Conservation (phyloP, 2,888 invertebrate species). For the Myathropa florea region DNA sequence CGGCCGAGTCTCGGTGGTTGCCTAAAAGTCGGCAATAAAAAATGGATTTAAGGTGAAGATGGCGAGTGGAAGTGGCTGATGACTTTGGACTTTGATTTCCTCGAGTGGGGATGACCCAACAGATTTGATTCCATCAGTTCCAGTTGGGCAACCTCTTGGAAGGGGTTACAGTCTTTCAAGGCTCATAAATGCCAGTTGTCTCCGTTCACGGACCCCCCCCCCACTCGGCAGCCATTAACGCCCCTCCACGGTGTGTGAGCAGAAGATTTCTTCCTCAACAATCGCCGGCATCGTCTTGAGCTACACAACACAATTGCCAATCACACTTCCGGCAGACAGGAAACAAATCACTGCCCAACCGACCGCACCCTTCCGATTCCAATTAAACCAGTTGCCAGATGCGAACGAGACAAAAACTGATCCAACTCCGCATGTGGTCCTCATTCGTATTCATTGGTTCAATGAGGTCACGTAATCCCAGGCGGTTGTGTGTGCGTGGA, state of each 20-base stretch:
- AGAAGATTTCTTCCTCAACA: neutral
- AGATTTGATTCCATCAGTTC: too few relatives aligned
- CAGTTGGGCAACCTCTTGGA: neutral
- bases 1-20: neutral
- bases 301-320: neutral
- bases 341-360: neutral
- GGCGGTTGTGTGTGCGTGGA: neutral
- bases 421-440: constrained; percentile 6
- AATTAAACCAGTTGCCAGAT: constrained; percentile 3
- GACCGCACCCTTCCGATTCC: neutral
- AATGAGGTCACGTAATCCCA: constrained; percentile 16
- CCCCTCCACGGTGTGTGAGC: too few relatives aligned
- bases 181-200: too few relatives aligned
- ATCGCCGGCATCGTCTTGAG: neutral
- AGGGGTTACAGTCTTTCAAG: too few relatives aligned
- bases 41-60: neutral
- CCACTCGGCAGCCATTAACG: too few relatives aligned
- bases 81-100: neutral
- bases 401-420: neutral
- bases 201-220: neutral
- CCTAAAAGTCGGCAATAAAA: neutral
- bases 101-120: too few relatives aligned
- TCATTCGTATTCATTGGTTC: constrained; percentile 30
- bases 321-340: neutral
- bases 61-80: neutral